Conservation (phyloP, 1,140 invertebrate species). For the Rhopalosiphum maidis region DNA sequence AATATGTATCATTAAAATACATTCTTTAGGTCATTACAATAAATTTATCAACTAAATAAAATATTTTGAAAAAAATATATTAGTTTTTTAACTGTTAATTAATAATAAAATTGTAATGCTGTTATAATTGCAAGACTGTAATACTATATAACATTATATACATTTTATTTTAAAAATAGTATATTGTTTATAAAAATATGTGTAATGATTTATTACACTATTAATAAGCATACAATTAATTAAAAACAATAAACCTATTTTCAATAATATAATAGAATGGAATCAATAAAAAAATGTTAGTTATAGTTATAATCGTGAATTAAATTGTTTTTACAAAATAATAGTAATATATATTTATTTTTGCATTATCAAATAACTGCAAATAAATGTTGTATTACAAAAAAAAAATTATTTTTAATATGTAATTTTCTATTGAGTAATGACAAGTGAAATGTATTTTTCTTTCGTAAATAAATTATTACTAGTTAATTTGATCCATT, state of each 20-base stretch:
- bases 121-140: too few relatives aligned
- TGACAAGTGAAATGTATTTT: background rate
- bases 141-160: background rate
- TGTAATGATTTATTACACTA: background rate
- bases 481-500: background rate
- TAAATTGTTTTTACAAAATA: background rate
- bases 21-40: too few relatives aligned
- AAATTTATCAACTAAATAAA: too few relatives aligned
- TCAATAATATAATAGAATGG: background rate
- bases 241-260: background rate
- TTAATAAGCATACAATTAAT: background rate
- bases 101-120: too few relatives aligned
- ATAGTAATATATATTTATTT: background rate
- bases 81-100: background rate
- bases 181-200: background rate
- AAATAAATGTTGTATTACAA: too few relatives aligned
- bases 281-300: background rate
- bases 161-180: background rate
- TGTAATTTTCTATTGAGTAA: background rate
- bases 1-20: too few relatives aligned
- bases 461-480: background rate
- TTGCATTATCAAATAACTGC: background rate
- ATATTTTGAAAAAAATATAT: too few relatives aligned
- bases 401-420: background rate
- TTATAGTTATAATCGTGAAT: background rate